These are phyloP conservation scores for Siderastrea radians DNA, from an alignment of 92 coral and sea anemone genomes.

Conservation along the genomic window DNA sequence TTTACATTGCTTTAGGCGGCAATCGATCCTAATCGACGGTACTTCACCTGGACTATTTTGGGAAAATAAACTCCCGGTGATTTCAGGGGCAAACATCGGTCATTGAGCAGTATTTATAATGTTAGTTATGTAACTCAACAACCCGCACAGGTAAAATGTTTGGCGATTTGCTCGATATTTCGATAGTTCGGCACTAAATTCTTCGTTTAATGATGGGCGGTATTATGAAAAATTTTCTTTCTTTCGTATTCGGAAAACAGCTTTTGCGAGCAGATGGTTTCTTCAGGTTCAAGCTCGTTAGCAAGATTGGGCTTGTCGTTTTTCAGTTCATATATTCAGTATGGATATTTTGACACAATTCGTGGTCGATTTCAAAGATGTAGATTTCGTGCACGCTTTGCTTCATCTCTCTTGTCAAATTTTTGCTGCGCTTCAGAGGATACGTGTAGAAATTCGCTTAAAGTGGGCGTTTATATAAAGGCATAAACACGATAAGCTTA, in stretches of 20 bases:
- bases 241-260: neutral
- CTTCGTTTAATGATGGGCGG: constrained; percentile 16
- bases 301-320: neutral
- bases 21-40: constrained; percentile 4
- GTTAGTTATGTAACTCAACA: neutral
- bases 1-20: constrained; percentile 16
- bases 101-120: constrained; percentile 1
- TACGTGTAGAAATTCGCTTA: neutral
- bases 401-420: neutral
- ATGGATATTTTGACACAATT: neutral
- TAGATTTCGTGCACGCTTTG: neutral
- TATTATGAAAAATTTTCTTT: neutral
- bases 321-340: neutral
- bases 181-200: neutral
- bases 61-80: constrained; percentile 22
- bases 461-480: constrained; percentile 1
- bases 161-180: neutral
- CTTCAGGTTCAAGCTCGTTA: neutral
- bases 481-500: neutral
- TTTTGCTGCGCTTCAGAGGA: neutral
- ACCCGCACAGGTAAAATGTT: neutral
- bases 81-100: constrained; percentile 31
- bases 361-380: neutral
- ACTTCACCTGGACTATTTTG: neutral
- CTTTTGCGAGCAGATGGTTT: constrained; percentile 15